A percentile compares a stretch with the other conserved stretches of the same genome.
phyloP scores from a whole-genome alignment of 1,140 invertebrate genomes.

The Drosophila bocki region DNA sequence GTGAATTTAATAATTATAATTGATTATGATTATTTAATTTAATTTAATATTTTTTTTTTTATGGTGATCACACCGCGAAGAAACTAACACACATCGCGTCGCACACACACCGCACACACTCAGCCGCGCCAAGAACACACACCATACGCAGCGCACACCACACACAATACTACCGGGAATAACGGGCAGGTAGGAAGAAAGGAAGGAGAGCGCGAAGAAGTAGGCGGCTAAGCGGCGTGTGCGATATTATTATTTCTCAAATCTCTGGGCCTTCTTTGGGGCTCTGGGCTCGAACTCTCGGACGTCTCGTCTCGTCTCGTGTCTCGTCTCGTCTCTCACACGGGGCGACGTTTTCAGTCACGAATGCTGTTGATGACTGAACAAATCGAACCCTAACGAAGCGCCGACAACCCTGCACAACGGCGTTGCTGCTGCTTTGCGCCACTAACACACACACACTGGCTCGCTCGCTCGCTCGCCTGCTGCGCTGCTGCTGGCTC shows the following conservation, averaged over 20 bases:
- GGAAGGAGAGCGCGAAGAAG: conserved; percentile 10
- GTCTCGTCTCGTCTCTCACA: conserved; percentile 50
- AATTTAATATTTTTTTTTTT: neutral
- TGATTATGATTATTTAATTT: neutral
- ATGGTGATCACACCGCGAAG: conserved; percentile 4
- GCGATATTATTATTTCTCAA: conserved; percentile 11
- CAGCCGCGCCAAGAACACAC: conserved; percentile 19
- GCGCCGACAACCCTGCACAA: conserved; percentile 76
- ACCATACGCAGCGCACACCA: conserved; percentile 6
- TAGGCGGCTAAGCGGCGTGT: conserved; percentile 13
- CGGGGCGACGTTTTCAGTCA: conserved; percentile 84
- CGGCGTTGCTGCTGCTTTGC: conserved; percentile 9
- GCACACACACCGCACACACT: conserved; percentile 17
- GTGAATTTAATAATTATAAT: neutral
- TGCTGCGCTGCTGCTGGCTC: conserved; percentile 10
- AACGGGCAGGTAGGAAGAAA: neutral
- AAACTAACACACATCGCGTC: conserved; percentile 11
- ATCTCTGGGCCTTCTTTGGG: conserved; percentile 11
- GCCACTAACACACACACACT: neutral
- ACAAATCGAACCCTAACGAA: conserved; percentile 76
- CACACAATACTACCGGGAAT: conserved; percentile 7
- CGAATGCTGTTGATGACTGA: conserved; percentile 85
- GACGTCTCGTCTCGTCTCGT: conserved; percentile 51
- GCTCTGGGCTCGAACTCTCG: conserved; percentile 33
- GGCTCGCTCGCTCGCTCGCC: neutral